Evolutionary conservation across 2,888 invertebrate species (phyloP), one percentile per base, ranked within the genome.

Genomic region (Chloromyia formosa): DNA sequence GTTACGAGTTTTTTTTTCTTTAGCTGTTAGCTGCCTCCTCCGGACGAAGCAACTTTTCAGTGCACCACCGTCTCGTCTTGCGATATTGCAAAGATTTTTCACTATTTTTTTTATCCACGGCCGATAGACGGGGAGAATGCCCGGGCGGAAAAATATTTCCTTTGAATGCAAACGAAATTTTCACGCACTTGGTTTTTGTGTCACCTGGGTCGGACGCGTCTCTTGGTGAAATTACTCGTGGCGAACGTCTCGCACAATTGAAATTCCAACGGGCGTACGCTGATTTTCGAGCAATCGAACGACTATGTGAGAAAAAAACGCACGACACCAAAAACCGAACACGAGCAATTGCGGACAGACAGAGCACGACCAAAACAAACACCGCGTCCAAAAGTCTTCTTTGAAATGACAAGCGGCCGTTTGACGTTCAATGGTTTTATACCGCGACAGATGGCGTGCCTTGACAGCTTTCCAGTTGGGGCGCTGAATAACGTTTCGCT

Each of bases 341-440:
- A 49, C 66, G 66, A 49, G 22, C 56, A 18, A 56, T 35, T 35
- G 22, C 56, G 10, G 10, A 2, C 10, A 56, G 18, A 56, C 49
- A 12, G 45, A 49, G 16, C 45, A 22, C 20, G 45, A 66, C 66
- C 66, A 71, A 56, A 71, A 71, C 71, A 56, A 71, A 56, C 71
- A 56, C 18, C 56, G 20, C 71, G 71, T 23, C 58, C 53, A 56
- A 22, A 56, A 35, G 71, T 71, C 56, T 58, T 49, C 58, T 58
- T 71, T 71, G 56, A 40, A 71, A 71, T 71, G 71, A 71, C 71
- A 71, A 35, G 16, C 71, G 71, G 20, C 20, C 14, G 56, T 14
- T 18, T 56, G 71, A 56, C 69, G 20, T 40, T 18, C 40, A 40
- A 4, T 40, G 56, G 71, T 71, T 71, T 71, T 71, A 71, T 71